phyloP scores from a whole-genome alignment of 1,140 invertebrate species.

The Brachionus sp. region DNA sequence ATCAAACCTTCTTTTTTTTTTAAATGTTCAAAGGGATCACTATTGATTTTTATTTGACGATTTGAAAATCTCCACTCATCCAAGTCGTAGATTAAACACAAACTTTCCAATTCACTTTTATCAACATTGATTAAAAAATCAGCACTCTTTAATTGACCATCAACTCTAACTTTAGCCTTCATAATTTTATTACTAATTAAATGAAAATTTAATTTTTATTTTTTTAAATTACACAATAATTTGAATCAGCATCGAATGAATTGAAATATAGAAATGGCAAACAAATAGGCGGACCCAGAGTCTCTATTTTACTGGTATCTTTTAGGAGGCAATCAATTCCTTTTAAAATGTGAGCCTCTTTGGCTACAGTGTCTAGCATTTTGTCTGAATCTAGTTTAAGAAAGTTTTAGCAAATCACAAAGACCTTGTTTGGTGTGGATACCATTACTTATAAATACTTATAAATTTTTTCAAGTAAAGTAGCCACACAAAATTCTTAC shows the following conservation, averaged over 20 bases:
- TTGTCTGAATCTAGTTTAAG: background rate
- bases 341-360: background rate
- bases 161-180: background rate
- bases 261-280: conserved; percentile 19
- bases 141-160: conserved; percentile 17
- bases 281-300: background rate
- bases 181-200: background rate
- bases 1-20: background rate
- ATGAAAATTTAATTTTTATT: background rate
- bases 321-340: background rate
- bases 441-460: too few relatives aligned
- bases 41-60: background rate
- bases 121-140: background rate
- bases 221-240: background rate
- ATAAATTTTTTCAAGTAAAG: too few relatives aligned
- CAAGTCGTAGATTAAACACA: background rate
- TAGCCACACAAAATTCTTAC: background rate
- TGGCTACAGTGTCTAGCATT: background rate
- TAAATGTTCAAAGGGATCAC: background rate
- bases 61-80: conserved; percentile 3
- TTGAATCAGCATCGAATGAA: background rate
- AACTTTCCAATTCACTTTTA: background rate
- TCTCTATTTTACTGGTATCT: background rate
- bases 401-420: background rate
- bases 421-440: background rate